phyloP scores from a whole-genome alignment of 2,888 invertebrate genomes.

The Hemistola chrysoprasaria region DNA sequence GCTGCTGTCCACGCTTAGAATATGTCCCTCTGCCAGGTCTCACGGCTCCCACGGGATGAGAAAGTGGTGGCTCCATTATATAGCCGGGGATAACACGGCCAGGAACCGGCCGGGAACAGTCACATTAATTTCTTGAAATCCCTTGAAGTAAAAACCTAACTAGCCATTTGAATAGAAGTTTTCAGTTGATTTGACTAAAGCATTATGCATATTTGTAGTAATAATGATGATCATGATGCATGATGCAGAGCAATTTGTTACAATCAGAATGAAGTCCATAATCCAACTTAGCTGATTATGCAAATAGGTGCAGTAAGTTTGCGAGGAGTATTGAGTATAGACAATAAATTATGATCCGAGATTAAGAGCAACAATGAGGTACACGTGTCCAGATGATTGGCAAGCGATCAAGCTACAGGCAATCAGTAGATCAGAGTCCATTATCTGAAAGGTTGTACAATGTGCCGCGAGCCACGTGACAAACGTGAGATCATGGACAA shows the following conservation, averaged over 20 bases:
- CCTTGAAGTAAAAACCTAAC: no score
- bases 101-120: no score
- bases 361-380: conserved; percentile 15
- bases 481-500: conserved; percentile 62
- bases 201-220: no score
- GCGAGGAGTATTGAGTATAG: not conserved
- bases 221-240: not conserved
- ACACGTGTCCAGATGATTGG: conserved; percentile 63
- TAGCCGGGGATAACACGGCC: no score
- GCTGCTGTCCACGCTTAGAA: no score
- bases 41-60: no score
- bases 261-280: not conserved
- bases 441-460: conserved; percentile 58
- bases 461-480: conserved; percentile 59
- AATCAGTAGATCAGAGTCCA: conserved; percentile 59
- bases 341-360: conserved; percentile 13
- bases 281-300: not conserved
- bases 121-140: no score
- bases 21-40: no score
- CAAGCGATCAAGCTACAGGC: conserved; percentile 56
- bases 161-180: no score
- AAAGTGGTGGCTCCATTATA: no score
- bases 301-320: not conserved
- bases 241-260: conserved; percentile 1
- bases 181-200: no score